A percentile compares a stretch with the other conserved stretches of the same genome.
These are phyloP conservation scores for Ptyas mucosa DNA, from an alignment of 2,113 vertebrate species.

Conservation along the genomic window DNA sequence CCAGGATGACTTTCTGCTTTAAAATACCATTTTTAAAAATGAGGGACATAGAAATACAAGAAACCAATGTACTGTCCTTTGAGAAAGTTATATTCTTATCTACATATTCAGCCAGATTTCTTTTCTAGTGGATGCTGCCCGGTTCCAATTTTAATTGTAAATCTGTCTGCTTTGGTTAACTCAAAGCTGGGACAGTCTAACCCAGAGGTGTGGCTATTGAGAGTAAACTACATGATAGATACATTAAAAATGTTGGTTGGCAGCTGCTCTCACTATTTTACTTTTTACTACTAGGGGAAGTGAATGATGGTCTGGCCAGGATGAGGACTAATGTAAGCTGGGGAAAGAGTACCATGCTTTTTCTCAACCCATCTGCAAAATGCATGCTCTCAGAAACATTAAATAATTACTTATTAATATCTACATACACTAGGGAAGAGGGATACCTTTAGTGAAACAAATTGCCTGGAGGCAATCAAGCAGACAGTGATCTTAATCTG, in stretches of 20 bases:
- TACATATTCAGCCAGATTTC: background rate
- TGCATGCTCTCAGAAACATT: background rate
- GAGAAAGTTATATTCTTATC: background rate
- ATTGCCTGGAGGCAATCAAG: background rate
- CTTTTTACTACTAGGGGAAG: background rate
- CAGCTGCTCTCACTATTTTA: background rate
- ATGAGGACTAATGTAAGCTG: background rate
- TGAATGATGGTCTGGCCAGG: background rate
- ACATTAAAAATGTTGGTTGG: background rate
- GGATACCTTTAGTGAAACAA: background rate
- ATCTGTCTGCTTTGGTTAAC: background rate
- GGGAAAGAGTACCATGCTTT: background rate
- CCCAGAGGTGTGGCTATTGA: background rate
- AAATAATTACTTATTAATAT: background rate
- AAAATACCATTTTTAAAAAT: background rate
- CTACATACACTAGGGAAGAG: background rate
- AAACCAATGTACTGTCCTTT: background rate
- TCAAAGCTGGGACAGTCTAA: background rate
- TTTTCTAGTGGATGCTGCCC: background rate
- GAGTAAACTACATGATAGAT: background rate
- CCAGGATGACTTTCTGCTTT: background rate
- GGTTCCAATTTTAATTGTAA: background rate
- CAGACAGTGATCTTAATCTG: background rate
- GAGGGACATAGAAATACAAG: background rate
- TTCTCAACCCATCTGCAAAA: background rate